phyloP scores from a whole-genome alignment of 2,797 vertebrate genomes.

The Sebastes elongatus region DNA sequence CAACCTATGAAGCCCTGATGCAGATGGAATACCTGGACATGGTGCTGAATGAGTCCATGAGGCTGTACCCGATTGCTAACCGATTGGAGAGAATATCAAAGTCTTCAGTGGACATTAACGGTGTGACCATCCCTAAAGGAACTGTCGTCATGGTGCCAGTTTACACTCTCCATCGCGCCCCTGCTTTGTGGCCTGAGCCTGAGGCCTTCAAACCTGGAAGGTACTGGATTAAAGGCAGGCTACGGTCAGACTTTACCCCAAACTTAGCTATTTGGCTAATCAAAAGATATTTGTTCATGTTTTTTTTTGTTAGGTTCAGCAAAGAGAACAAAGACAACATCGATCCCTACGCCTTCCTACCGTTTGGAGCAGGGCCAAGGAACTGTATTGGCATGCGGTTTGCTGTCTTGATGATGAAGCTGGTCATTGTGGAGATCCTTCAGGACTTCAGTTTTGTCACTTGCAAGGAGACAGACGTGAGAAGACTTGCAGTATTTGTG shows the following conservation, averaged over 20 bases:
- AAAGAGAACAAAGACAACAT: conserved; percentile 84
- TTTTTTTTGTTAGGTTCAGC: conserved; percentile 78
- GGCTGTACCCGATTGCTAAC: conserved; percentile 63
- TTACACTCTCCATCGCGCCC: conserved; percentile 66
- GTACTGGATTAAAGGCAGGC: conserved; percentile 39
- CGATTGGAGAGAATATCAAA: conserved; percentile 78
- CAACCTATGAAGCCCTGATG: conserved; percentile 63
- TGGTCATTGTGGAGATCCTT: conserved; percentile 76
- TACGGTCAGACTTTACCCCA: neutral
- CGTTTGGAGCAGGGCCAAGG: conserved; percentile 89
- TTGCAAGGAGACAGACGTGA: conserved; percentile 88
- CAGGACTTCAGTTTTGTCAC: conserved; percentile 85
- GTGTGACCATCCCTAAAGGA: conserved; percentile 77
- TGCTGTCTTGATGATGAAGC: conserved; percentile 84
- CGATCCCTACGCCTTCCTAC: conserved; percentile 82
- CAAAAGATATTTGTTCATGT: neutral
- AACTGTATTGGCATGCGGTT: conserved; percentile 91
- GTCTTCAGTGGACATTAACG: conserved; percentile 73
- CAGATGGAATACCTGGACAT: conserved; percentile 86
- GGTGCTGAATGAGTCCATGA: conserved; percentile 77
- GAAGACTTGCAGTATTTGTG: neutral
- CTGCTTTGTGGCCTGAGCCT: conserved; percentile 73
- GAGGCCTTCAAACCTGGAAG: conserved; percentile 82
- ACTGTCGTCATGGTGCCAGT: conserved; percentile 64
- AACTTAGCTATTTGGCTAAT: neutral